Conservation (phyloP, 1,140 invertebrate genomes). For the Bathynomus jamesi region DNA sequence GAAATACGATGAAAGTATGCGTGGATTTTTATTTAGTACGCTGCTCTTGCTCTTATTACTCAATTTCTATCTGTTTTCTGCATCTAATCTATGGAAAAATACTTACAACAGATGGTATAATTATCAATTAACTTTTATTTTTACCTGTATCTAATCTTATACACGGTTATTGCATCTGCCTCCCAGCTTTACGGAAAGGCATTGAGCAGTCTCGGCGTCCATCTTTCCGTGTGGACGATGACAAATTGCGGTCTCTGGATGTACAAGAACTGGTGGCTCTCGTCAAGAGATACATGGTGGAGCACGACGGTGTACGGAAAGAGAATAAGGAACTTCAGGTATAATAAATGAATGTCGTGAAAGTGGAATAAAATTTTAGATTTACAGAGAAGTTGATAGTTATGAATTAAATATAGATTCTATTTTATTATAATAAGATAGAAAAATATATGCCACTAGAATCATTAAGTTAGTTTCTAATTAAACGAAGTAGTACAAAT, state of each 20-base stretch:
- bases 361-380: too few species aligned
- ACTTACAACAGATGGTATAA: too few species aligned
- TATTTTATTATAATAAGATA: too few species aligned
- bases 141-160: neutral
- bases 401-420: neutral
- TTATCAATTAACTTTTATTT: too few species aligned
- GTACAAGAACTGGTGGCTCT: constrained; percentile 48
- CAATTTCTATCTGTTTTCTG: too few species aligned
- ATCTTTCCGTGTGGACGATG: constrained; percentile 51
- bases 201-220: constrained; percentile 11
- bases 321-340: constrained; percentile 78
- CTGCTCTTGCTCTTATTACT: too few species aligned
- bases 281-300: constrained; percentile 67
- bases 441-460: too few species aligned
- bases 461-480: neutral
- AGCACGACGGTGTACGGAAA: constrained; percentile 73
- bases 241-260: constrained; percentile 62
- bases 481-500: neutral
- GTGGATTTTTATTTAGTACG: neutral
- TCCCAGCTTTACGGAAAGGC: neutral
- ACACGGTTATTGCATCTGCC: neutral
- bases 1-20: neutral
- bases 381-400: too few species aligned
- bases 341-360: too few species aligned
- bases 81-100: too few species aligned